Base-by-base conservation (phyloP, 2,888 invertebrate species). In the Lepetodrilus schrolli region DNA sequence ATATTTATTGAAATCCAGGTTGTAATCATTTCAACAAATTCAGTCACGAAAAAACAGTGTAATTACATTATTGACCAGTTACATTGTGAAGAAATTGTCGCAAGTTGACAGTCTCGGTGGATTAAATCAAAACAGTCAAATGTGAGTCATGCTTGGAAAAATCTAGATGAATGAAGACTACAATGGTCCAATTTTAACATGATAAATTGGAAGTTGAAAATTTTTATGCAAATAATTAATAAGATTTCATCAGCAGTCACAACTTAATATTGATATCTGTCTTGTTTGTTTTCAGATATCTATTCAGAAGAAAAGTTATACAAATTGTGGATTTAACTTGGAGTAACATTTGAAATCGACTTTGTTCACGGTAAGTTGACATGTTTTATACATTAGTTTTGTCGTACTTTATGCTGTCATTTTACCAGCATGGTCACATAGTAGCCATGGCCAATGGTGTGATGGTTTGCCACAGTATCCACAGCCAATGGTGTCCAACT, bases 1-100 rank as follows among this genome's bases (percentile, higher is more conserved):
- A 58, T 58, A 34, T 58, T 58, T 58, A 58, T 58, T 58, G 58
- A 58, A 58, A 30, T 34, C 30, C 34, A 17, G 26, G 58, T 58
- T 58, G 34, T 58, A 58, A 58, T 58, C 58, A 34, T 34, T 17
- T 30, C 34, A 30, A 30, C 58, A 34, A 43, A 30, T 58, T 23
- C 58, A 58, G 58, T 58, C 58, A 30, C 17, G 58, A 58, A 58
- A n/a, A 58, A 58, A 58, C 34, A 13, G 58, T 58, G 34, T 58
- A 58, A 58, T 58, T 58, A 34, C 13, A 30, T 58, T 58, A 58
- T 58, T 58, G 58, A 58, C 58, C 17, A 30, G 26, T 30, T 58
- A 58, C 58, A 30, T 30, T 58, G 58, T 58, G 30, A 58, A 58
- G 30, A 30, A 34, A 34, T 58, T 34, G 23, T n/a, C 30, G 21